Conservation (phyloP, 2,888 invertebrate genomes). For the Tipula confusa region DNA sequence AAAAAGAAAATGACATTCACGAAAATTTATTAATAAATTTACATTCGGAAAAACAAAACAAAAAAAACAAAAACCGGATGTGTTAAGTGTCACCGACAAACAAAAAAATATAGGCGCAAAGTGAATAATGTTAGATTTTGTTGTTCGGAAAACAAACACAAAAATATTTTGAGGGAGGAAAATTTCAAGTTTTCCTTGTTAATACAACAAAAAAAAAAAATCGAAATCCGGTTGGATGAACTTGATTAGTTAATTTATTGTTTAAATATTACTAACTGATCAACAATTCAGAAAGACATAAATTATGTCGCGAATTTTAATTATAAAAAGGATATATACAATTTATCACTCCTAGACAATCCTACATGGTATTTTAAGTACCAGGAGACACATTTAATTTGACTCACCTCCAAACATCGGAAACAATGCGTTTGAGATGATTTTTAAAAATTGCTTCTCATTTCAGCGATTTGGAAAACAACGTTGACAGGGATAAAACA, state of each 20-base stretch:
- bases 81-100: neutral
- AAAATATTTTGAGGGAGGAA: neutral
- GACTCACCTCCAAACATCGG: too few relatives aligned
- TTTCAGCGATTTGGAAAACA: too few relatives aligned
- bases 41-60: neutral
- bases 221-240: neutral
- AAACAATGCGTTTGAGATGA: too few relatives aligned
- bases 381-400: too few relatives aligned
- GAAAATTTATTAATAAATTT: conserved; percentile 9
- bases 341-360: conserved; percentile 13
- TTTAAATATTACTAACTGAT: neutral
- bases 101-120: neutral
- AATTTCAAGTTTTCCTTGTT: neutral
- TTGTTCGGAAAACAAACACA: neutral
- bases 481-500: too few relatives aligned
- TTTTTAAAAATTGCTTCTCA: too few relatives aligned
- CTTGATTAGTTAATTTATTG: conserved; percentile 20
- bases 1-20: neutral
- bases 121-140: neutral
- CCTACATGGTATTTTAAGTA: too few relatives aligned
- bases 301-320: conserved; percentile 20
- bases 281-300: neutral
- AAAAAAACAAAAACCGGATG: neutral
- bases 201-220: neutral
- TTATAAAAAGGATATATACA: neutral